These are phyloP conservation scores for Campylomormyrus numenius DNA, from an alignment of 2,113 vertebrate genomes.

Conservation along the genomic window DNA sequence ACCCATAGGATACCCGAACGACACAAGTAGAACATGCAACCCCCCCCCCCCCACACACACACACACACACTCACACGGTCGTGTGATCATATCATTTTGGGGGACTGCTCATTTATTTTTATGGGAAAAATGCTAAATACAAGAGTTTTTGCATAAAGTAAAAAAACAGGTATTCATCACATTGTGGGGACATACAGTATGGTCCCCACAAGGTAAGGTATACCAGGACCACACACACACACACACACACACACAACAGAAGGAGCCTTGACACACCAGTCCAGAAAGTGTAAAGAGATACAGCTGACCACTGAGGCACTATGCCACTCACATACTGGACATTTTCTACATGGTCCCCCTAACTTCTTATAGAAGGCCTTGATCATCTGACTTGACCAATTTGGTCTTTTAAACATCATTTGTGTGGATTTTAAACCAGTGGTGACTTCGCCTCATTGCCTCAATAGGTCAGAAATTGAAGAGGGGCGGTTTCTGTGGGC, in stretches of 20 bases:
- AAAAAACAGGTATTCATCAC: too few species aligned
- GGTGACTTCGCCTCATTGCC: background rate
- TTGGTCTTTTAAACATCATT: background rate
- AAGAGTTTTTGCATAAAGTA: too few species aligned
- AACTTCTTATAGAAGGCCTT: background rate
- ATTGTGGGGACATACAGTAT: too few species aligned
- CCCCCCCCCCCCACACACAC: background rate
- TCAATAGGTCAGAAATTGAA: background rate
- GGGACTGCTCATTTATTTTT: too few species aligned
- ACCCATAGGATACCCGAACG: background rate
- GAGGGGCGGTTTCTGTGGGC: background rate
- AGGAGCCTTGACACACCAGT: background rate
- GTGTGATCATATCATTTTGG: too few species aligned
- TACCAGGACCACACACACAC: background rate
- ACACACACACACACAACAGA: too few species aligned
- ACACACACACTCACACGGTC: background rate
- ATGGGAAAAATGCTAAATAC: too few species aligned
- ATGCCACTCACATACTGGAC: background rate
- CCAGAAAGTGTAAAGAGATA: background rate
- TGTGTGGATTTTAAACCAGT: background rate
- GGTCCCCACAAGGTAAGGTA: too few species aligned
- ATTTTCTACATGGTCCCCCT: background rate
- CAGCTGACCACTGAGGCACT: background rate
- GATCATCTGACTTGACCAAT: background rate
- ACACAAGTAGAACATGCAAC: background rate